Evolutionary conservation across 1,140 invertebrate genomes (phyloP), one percentile per base, ranked within the genome.

Genomic region (Notospermus geniculatus): DNA sequence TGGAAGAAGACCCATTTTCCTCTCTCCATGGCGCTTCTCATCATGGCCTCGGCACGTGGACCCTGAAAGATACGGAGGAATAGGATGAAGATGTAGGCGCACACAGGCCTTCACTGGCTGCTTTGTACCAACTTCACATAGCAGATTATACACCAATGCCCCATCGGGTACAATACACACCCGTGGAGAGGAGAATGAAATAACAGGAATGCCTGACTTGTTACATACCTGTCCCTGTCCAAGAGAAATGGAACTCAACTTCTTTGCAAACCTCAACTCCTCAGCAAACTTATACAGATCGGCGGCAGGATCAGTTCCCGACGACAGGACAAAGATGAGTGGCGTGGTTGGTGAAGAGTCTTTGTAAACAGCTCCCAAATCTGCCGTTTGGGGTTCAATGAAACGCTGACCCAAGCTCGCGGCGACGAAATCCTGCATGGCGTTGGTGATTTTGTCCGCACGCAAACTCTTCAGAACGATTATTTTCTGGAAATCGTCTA

Each of bases 391-490:
- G 1, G 81, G 81, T 60, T 83, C 80, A 67, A 82, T 80, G 62
- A 83, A 83, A 23, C 75, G 68, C 63, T 82, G 76, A 13, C 80
- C 81, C 19, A 82, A 68, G 53, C 75, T 67, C 19, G 66, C 64
- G 25, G 77, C 69, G 0, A 82, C 79, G 70, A 76, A 83, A 39
- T 82, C 79, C 67, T 83, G 80, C 76, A 82, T 80, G 46, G 71
- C 71, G 59, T 82, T 77, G 29, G 85, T 79, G 9, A 88, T 69
- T 68, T 86, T 85, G 57, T 86, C 85, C 17, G 81, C 67, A 61
- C 86, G 79, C 53, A 87, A 83, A 39, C 84, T 87, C 80, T 77
- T 84, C 78, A 81, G 57, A 5, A 82, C 67, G n/a, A 83, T 70
- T 17, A 82, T 73, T 58, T 77, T 79, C 70, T 65, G 89, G 74